phyloP scores from a whole-genome alignment of 1,140 invertebrate species.

The Phymorhynchus buccinoides region DNA sequence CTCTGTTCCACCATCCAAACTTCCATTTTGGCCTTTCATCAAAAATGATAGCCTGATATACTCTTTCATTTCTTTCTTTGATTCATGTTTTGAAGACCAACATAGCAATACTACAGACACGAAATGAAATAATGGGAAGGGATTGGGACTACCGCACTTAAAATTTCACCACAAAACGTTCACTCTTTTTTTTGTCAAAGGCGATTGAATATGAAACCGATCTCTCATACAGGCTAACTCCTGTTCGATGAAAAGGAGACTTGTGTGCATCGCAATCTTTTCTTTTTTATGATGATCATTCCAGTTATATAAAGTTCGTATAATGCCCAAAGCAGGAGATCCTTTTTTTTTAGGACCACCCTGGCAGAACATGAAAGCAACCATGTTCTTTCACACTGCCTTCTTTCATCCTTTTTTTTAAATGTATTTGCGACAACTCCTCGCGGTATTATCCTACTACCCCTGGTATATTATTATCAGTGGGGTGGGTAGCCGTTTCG shows the following conservation, averaged over 20 bases:
- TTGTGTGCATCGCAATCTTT: neutral
- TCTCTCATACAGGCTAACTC: neutral
- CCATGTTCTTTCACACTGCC: neutral
- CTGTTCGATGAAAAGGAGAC: neutral
- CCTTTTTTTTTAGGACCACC: neutral
- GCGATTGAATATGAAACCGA: neutral
- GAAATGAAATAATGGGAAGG: too few species aligned
- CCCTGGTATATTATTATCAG: too few species aligned
- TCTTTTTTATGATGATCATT: neutral
- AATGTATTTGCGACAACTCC: neutral
- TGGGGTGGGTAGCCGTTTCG: too few species aligned
- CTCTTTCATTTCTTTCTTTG: too few species aligned
- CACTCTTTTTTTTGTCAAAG: neutral
- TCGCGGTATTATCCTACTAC: too few species aligned
- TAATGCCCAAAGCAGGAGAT: neutral
- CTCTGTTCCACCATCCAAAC: too few species aligned
- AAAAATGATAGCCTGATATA: too few species aligned
- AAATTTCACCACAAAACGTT: too few species aligned
- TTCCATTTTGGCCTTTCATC: too few species aligned
- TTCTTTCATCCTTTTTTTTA: neutral
- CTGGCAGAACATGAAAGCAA: neutral
- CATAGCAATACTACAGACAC: too few species aligned
- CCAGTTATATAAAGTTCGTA: neutral
- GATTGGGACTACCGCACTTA: too few species aligned
- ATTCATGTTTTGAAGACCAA: too few species aligned